Percentiles rank a stretch among this genome's conserved stretches.
Evolutionary conservation across 2,888 invertebrate genomes (phyloP).

Genomic region (Axea sp.): DNA sequence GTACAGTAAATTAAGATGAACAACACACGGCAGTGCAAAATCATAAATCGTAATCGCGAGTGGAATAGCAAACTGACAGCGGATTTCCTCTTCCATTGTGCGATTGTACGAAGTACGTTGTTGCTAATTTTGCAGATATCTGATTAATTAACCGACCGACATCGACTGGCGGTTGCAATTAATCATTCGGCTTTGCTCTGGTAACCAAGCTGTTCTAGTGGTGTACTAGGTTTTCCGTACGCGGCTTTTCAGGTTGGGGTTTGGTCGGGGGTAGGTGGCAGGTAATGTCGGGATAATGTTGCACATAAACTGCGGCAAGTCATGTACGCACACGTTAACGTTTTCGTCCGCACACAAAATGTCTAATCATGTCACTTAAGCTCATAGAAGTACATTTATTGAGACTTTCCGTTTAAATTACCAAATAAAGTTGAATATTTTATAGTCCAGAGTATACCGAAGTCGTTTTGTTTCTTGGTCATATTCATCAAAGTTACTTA

Average conservation of each 20-base stretch:
- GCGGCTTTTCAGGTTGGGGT: constrained; percentile 55
- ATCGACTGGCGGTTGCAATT: constrained; percentile 67
- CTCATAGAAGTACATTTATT: no score
- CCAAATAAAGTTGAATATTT: no score
- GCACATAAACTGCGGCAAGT: constrained; percentile 76
- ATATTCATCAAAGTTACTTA: no score
- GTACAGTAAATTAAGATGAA: constrained; percentile 46
- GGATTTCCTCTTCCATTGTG: constrained; percentile 54
- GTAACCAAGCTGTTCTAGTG: constrained; percentile 67
- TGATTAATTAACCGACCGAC: constrained; percentile 76
- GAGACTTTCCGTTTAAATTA: no score
- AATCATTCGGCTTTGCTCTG: constrained; percentile 70
- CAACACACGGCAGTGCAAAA: constrained; percentile 41
- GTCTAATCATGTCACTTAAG: constrained; percentile 62
- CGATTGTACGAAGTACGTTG: constrained; percentile 66
- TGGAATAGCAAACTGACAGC: constrained; percentile 44
- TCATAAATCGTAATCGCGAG: constrained; percentile 57
- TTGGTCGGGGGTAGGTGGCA: constrained; percentile 63
- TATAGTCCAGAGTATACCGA: no score
- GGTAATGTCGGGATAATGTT: constrained; percentile 78
- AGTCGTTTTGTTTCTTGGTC: no score
- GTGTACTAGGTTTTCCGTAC: constrained; percentile 59
- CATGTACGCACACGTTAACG: constrained; percentile 59
- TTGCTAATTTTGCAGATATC: constrained; percentile 75
- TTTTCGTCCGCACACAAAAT: constrained; percentile 47